Evolutionary conservation across 2,797 vertebrate species (phyloP).

Genomic region (Gymnothorax javanicus): DNA sequence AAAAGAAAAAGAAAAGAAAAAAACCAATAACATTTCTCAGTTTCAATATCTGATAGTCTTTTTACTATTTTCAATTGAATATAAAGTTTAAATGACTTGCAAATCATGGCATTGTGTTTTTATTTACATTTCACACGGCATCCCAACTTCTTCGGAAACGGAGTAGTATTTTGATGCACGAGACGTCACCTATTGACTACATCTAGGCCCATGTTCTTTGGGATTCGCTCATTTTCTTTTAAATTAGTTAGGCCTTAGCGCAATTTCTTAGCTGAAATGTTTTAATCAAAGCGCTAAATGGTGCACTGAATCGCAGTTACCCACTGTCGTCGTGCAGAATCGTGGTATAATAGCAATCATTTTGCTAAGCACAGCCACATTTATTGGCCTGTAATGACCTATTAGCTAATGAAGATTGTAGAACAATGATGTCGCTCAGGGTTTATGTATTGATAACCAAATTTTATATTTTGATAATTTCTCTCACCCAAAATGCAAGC

Average conservation of each 20-base stretch:
- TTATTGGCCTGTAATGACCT: not conserved
- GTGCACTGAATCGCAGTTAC: not conserved
- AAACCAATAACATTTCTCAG: too few species aligned
- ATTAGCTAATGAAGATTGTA: not conserved
- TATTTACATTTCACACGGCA: too few species aligned
- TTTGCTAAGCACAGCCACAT: not conserved
- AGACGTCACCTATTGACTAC: not conserved
- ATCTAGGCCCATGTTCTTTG: not conserved
- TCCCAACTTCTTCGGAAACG: too few species aligned
- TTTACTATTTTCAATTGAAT: too few species aligned
- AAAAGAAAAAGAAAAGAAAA: too few species aligned
- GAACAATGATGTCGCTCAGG: not conserved
- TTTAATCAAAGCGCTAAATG: not conserved
- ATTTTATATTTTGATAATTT: not conserved
- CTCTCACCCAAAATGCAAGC: not conserved
- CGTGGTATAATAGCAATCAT: not conserved
- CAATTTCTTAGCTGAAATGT: not conserved
- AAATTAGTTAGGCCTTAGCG: not conserved
- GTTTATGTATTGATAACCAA: not conserved
- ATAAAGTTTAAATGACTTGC: too few species aligned
- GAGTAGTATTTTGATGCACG: not conserved
- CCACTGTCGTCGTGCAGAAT: not conserved
- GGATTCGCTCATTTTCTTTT: not conserved
- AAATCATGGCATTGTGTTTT: too few species aligned
- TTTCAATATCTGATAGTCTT: too few species aligned